Evolutionary conservation across 2,113 vertebrate genomes (phyloP), one percentile per base, ranked within the genome.

Genomic region (Rhizomys pruinosus): DNA sequence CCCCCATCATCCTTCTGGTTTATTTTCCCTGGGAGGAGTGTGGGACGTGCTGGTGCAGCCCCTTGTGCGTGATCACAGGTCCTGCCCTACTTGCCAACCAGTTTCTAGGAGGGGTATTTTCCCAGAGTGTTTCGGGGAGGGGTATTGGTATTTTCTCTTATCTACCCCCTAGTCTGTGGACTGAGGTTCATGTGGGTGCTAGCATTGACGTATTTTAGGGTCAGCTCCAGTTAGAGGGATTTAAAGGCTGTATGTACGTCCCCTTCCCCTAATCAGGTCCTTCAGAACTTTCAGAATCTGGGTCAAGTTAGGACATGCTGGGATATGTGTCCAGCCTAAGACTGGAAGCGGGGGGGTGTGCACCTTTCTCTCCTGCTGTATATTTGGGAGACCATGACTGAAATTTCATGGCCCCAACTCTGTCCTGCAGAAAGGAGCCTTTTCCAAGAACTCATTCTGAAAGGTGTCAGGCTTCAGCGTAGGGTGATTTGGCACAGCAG

Each of bases 231-330:
- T 82, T 91, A 80, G 64, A 74, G 92, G 87, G 73, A 79, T 68
- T 91, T 92, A 73, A n/a, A 68, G 91, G 87, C 90, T 84, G 72
- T 68, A 37, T 57, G 13, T 42, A 29, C 59, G 44, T n/a, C 37
- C 44, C 66, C 69, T n/a, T 91, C 84, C 87, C 81, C 79, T 91
- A 71, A 90, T 94, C 61, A 92, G 92, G 81, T 89, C 57, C 34
- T 93, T 71, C 17, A 57, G 92, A 97, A 97, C 89, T 96, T 96
- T 94, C 44, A 95, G 73, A 94, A 94, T 94, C 78, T 80, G 93
- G 95, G 95, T 97, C 94, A 95, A 86, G 92, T 97, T 95, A 96
- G 97, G 96, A 96, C 97, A 97, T 96, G 93, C 55, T 96, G 95
- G 97, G 96, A 96, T 96, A 96, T 95, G 92, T 39, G 59, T 95